A percentile compares a stretch with the other conserved stretches of the same genome.
Conservation (phyloP, 2,113 vertebrate genomes). For the Tamias sibiricus region DNA sequence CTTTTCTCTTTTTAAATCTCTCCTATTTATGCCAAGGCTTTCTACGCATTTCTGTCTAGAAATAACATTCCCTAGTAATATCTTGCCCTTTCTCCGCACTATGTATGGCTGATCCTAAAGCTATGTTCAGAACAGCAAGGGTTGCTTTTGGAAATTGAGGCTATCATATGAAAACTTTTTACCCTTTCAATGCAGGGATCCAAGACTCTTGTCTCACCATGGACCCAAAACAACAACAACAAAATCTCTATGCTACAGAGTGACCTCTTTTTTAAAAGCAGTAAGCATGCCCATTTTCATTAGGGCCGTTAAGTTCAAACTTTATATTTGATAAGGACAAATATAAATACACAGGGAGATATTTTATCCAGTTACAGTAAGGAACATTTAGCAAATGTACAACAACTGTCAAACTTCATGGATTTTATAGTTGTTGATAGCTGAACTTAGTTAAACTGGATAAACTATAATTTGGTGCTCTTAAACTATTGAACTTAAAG, state of each 20-base stretch:
- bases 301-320: not conserved
- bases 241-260: not conserved
- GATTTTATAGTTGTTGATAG: conserved; percentile 37
- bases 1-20: not conserved
- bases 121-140: not conserved
- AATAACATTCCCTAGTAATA: not conserved
- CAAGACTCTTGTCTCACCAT: not conserved
- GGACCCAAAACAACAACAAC: too few species aligned
- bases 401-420: conserved; percentile 7
- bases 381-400: not conserved
- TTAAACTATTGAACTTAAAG: conserved; percentile 57
- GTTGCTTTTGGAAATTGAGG: conserved; percentile 1
- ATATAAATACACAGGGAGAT: not conserved
- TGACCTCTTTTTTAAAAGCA: not conserved
- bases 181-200: not conserved
- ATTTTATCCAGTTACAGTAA: not conserved
- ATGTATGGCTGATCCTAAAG: not conserved
- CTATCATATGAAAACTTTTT: not conserved
- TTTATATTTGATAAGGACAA: not conserved
- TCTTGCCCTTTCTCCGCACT: not conserved
- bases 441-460: conserved; percentile 44
- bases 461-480: conserved; percentile 38
- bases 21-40: not conserved
- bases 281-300: not conserved
- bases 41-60: not conserved